Percentiles rank a stretch among this genome's conserved stretches.
Conservation (phyloP, 2,113 vertebrate genomes). For the Sapayoa aenigma region DNA sequence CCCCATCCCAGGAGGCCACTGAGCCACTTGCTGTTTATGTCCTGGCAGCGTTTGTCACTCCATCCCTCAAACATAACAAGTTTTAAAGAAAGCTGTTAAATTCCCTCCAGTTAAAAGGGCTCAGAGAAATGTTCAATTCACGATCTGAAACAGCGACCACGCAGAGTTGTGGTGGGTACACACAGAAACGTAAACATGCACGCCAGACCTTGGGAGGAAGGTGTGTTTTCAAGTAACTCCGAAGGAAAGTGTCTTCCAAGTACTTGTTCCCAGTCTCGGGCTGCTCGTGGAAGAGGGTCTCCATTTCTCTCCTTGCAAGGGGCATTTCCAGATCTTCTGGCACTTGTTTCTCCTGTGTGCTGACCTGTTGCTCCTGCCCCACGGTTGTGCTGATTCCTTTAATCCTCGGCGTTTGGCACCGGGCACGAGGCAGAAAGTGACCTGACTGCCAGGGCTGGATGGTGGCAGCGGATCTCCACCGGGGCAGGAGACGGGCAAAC, state of each 20-base stretch:
- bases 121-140: not conserved
- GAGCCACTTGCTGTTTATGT: not conserved
- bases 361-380: not conserved
- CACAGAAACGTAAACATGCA: not conserved
- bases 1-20: not conserved
- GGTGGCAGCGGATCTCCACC: not conserved
- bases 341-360: fast-evolving
- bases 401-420: not conserved
- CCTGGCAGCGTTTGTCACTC: not conserved
- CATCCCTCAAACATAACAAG: not conserved
- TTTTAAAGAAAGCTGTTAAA: not conserved
- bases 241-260: constrained; percentile 77
- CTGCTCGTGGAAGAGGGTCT: constrained; percentile 73
- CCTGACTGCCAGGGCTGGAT: fast-evolving
- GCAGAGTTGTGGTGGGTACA: fast-evolving
- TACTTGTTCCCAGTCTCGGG: constrained; percentile 72
- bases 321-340: not conserved
- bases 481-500: not conserved
- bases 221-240: constrained; percentile 73
- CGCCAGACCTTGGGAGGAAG: constrained; percentile 71
- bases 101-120: not conserved
- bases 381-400: fast-evolving
- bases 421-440: not conserved
- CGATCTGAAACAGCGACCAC: not conserved
- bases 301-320: constrained; percentile 38